Base-by-base conservation (phyloP, 2,888 invertebrate genomes). In the Phytoseiulus persimilis region DNA sequence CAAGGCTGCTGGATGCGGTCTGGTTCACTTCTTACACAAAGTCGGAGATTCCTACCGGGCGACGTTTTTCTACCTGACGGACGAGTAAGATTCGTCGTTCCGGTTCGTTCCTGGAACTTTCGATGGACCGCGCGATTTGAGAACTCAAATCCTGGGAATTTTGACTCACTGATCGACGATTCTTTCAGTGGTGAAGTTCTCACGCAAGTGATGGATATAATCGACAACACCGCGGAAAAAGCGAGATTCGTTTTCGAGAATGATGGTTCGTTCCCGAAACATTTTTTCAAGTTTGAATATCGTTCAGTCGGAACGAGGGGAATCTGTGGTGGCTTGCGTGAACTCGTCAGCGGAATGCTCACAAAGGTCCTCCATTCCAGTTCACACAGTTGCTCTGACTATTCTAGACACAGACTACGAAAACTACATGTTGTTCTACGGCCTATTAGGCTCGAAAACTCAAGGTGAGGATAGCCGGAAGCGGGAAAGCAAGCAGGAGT, bases 361-460 rank as follows among this genome's bases (percentile, higher is more conserved):
- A 23, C 18, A 2, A 2, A 65, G 18, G 5, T 23, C 18, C 2
- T 23, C 18, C 11, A 33, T 87, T 87, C 32, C 33, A 33, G 87
- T 32, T 18, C 87, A 87, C 87, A 87, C 31, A 0, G 87, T 87
- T 32, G 87, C 87, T 33, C 14, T 87, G 6, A 87, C 87, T 9
- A 32, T 87, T 32, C 87, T 87, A 6, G 87, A 87, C 87, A 87
- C 87, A 28, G 87, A 87, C 31, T 87, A 87, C 87, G 87, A 87
- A 3, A 87, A 87, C 87, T 87, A 33, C 39, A n/a, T 87, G 11
- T 14, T 87, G 32, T 6, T 32, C 23, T 45, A 45, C 39, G 87
- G 11, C 11, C n/a, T 31, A 3, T 0, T 87, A 31, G 87, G 87
- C 9, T 31, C 31, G 23, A 33, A 87, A 87, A 23, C 65, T 18